A percentile compares a stretch with the other conserved stretches of the same genome.
phyloP scores from a whole-genome alignment of 2,888 invertebrate species.

The Oscheius sp. region DNA sequence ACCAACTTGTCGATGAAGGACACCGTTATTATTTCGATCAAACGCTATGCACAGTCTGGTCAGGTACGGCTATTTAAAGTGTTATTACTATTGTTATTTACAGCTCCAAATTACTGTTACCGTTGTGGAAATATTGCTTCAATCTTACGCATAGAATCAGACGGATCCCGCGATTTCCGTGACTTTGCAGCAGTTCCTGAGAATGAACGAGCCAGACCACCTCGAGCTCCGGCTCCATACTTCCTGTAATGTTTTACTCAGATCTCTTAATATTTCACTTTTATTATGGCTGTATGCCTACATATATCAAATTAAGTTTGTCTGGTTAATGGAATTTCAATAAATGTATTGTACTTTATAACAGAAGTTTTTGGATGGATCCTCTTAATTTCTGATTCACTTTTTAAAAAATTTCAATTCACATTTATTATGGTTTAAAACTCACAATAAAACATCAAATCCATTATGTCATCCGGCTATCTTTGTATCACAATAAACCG shows the following conservation, averaged over 20 bases:
- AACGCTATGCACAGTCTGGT: conserved; percentile 97
- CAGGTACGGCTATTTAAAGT: conserved; percentile 80
- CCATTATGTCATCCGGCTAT: conserved; percentile 10
- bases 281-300: not conserved
- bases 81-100: conserved; percentile 71
- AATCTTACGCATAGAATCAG: conserved; percentile 82
- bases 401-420: too few species aligned
- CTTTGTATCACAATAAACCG: conserved; percentile 5
- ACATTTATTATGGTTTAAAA: too few species aligned
- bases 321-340: not conserved
- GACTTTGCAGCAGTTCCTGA: conserved; percentile 93
- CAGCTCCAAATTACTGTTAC: conserved; percentile 99
- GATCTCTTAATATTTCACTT: not conserved
- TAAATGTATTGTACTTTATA: too few species aligned
- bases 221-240: conserved; percentile 23
- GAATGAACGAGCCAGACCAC: conserved; percentile 62
- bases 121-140: conserved; percentile 98
- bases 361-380: too few species aligned
- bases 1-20: conserved; percentile 98
- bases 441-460: too few species aligned
- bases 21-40: conserved; percentile 98
- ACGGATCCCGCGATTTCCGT: conserved; percentile 71
- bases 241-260: conserved; percentile 12
- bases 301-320: not conserved
- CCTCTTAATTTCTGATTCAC: too few species aligned